phyloP scores from a whole-genome alignment of 2,797 vertebrate genomes.

The Peromyscus aztecus region DNA sequence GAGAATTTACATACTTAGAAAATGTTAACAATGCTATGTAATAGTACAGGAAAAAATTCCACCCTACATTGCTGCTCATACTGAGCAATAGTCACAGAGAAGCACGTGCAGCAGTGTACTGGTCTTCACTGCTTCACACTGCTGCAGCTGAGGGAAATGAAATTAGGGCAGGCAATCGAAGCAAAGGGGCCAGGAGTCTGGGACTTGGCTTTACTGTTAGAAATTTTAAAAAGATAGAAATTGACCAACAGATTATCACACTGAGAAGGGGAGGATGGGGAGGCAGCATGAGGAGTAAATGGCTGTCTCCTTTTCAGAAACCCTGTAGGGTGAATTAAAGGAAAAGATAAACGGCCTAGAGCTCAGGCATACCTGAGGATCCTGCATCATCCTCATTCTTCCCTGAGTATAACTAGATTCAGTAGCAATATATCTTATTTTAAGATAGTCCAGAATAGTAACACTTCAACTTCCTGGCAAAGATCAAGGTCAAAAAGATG shows the following conservation, averaged over 20 bases:
- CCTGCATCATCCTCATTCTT: constrained; percentile 49
- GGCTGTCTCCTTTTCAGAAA: constrained; percentile 69
- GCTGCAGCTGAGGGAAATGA: constrained; percentile 68
- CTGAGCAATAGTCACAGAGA: constrained; percentile 11
- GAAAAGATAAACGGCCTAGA: constrained; percentile 12
- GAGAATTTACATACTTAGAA: constrained; percentile 26
- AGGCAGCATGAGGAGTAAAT: constrained; percentile 4
- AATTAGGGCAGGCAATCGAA: constrained; percentile 70
- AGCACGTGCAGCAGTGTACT: neutral
- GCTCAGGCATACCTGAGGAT: constrained; percentile 56
- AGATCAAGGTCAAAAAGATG: constrained; percentile 53
- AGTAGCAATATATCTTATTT: constrained; percentile 56
- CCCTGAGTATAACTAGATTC: constrained; percentile 49
- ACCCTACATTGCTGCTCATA: constrained; percentile 1
- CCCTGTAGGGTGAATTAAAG: constrained; percentile 59
- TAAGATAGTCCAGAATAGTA: constrained; percentile 66
- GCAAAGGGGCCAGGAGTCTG: constrained; percentile 74
- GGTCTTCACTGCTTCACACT: constrained; percentile 53
- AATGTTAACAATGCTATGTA: constrained; percentile 30
- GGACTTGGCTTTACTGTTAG: constrained; percentile 67
- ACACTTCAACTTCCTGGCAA: constrained; percentile 66
- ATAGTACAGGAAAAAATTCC: constrained; percentile 27
- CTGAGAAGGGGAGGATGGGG: neutral
- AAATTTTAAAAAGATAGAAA: constrained; percentile 76
- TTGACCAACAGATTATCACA: constrained; percentile 73